A percentile compares a stretch with the other conserved stretches of the same genome.
Conservation (phyloP, 2,113 vertebrate species). For the Plecotus auritus region DNA sequence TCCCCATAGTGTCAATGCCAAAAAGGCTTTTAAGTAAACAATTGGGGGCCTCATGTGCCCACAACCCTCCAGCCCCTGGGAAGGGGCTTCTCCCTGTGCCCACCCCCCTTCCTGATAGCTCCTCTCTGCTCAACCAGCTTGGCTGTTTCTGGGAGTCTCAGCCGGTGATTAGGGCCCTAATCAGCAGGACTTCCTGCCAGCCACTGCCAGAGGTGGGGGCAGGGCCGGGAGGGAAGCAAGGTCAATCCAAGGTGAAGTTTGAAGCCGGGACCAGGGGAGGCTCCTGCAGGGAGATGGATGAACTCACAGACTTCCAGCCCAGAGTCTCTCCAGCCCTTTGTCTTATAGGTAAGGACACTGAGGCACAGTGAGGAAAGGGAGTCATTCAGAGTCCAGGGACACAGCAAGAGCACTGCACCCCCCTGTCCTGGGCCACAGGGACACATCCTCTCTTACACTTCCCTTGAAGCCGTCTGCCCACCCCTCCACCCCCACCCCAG, state of each 20-base stretch:
- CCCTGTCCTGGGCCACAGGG: not conserved
- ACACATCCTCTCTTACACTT: not conserved
- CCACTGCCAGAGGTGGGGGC: slow-evolving; percentile 59
- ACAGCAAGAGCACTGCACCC: not conserved
- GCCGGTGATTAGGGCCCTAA: slow-evolving; percentile 74
- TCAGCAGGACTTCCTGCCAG: slow-evolving; percentile 76
- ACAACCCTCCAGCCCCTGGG: not conserved
- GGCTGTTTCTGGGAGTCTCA: slow-evolving; percentile 66
- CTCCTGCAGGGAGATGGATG: not conserved
- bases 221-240: slow-evolving; percentile 54
- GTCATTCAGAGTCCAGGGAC: not conserved
- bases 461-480: not conserved
- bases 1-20: slow-evolving; percentile 27
- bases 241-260: slow-evolving; percentile 73
- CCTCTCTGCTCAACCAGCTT: slow-evolving; percentile 55
- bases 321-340: not conserved
- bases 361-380: not conserved
- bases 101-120: not conserved
- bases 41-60: not conserved
- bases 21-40: slow-evolving; percentile 41
- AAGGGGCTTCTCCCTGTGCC: not conserved
- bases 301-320: not conserved
- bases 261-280: slow-evolving; percentile 18
- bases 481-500: not conserved
- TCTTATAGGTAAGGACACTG: not conserved